These are phyloP conservation scores for Ophonus ardosiacus DNA, from an alignment of 2,888 invertebrate genomes.

Conservation along the genomic window DNA sequence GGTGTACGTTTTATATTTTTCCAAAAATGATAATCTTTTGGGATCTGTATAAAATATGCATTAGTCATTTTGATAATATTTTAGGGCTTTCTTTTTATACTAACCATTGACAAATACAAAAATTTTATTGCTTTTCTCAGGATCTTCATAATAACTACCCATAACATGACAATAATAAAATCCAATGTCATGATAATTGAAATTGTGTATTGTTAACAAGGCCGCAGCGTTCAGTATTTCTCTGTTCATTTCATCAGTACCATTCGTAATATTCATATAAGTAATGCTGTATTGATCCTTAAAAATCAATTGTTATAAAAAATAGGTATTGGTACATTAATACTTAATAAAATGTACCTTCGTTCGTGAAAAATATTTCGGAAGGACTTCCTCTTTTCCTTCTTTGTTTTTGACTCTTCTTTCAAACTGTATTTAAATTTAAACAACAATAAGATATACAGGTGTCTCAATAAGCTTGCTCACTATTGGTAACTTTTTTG, in stretches of 20 bases:
- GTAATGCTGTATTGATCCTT: not conserved
- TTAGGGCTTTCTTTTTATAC: not conserved
- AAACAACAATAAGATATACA: not conserved
- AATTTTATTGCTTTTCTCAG: not conserved
- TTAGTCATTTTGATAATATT: not conserved
- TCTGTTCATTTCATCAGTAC: not conserved
- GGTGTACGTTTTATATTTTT: not conserved
- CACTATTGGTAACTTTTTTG: not conserved
- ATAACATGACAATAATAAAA: not conserved
- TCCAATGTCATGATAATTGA: slow-evolving; percentile 6
- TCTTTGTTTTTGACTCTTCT: not conserved
- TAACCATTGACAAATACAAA: slow-evolving; percentile 4
- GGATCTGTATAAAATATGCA: not conserved
- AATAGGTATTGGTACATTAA: not conserved
- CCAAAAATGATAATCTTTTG: not conserved
- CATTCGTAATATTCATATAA: slow-evolving; percentile 7
- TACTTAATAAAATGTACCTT: not conserved
- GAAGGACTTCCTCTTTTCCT: slow-evolving; percentile 6
- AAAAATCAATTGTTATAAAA: not conserved
- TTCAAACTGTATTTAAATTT: not conserved
- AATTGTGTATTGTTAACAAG: not conserved
- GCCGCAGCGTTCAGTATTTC: not conserved
- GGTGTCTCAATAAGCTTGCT: not conserved
- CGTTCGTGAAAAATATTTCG: not conserved
- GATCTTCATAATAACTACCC: not conserved